Conservation (phyloP, 2,113 vertebrate species). For the Pygoscelis antarcticus region DNA sequence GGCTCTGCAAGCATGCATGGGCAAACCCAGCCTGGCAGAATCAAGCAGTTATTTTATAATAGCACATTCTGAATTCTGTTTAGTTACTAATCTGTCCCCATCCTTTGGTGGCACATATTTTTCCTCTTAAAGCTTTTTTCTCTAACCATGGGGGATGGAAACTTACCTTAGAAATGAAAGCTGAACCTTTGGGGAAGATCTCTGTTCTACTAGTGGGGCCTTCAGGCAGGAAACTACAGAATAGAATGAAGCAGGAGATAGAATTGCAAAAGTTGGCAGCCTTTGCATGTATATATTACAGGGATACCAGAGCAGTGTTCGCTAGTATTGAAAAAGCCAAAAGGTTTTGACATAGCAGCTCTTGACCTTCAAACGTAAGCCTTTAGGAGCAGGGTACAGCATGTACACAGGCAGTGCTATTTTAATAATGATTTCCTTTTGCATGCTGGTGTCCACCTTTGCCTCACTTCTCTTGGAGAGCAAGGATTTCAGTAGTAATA, state of each 20-base stretch:
- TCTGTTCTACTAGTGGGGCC: not conserved
- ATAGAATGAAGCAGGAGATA: not conserved
- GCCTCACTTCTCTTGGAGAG: not conserved
- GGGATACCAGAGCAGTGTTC: not conserved
- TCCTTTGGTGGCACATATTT: not conserved
- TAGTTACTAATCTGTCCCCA: not conserved
- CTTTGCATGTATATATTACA: not conserved
- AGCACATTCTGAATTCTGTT: not conserved
- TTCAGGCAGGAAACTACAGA: not conserved
- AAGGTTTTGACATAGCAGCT: slow-evolving; percentile 14
- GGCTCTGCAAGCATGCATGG: not conserved
- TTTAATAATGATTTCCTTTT: slow-evolving; percentile 2
- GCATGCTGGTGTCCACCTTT: not conserved
- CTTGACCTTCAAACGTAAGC: slow-evolving; percentile 32
- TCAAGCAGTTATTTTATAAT: not conserved
- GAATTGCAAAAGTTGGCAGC: slow-evolving; percentile 23
- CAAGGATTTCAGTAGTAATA: not conserved
- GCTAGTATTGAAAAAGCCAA: not conserved
- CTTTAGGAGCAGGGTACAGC: not conserved
- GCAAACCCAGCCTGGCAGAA: not conserved
- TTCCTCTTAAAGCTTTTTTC: not conserved
- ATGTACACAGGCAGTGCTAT: not conserved
- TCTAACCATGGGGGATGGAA: not conserved
- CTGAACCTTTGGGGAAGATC: not conserved
- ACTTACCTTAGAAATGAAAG: not conserved